Evolutionary conservation across 2,888 invertebrate species (phyloP).

Genomic region (Melinaea menophilus): DNA sequence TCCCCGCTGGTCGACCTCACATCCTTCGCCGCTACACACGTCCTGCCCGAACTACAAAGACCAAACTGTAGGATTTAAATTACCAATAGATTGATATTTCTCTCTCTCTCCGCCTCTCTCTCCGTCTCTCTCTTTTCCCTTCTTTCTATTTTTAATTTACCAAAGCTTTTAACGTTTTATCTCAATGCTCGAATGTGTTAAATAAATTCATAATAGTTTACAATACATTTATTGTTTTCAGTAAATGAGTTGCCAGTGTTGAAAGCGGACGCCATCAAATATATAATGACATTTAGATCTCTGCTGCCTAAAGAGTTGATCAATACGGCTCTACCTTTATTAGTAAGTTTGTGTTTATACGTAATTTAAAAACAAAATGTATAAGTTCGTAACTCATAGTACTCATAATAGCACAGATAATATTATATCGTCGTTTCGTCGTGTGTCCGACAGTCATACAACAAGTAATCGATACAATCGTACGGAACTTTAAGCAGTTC

Average conservation of each 20-base stretch:
- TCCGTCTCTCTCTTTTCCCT: no score
- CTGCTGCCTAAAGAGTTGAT: constrained; percentile 90
- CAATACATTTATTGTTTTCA: constrained; percentile 49
- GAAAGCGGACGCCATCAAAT: constrained; percentile 97
- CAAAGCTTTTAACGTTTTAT: no score
- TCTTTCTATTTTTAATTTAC: no score
- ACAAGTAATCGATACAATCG: no score
- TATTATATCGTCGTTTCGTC: no score
- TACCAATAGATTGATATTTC: background rate
- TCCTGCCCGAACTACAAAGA: constrained; percentile 89
- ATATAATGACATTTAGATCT: constrained; percentile 96
- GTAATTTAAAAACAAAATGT: background rate
- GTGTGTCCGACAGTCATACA: no score
- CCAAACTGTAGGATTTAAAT: constrained; percentile 75
- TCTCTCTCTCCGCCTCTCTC: background rate
- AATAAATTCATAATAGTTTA: background rate
- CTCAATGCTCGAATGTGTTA: no score
- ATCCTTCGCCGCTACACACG: constrained; percentile 92
- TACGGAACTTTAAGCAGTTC: no score
- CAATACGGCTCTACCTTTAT: constrained; percentile 84
- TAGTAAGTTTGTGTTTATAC: constrained; percentile 60
- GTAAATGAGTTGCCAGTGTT: constrained; percentile 93
- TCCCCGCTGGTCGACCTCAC: constrained; percentile 93
- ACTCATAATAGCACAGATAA: no score
- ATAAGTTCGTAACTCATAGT: background rate